Percentiles rank a stretch among this genome's conserved stretches.
phyloP scores from a whole-genome alignment of 2,888 invertebrate genomes.

The Lepidocyrtinus sp. region DNA sequence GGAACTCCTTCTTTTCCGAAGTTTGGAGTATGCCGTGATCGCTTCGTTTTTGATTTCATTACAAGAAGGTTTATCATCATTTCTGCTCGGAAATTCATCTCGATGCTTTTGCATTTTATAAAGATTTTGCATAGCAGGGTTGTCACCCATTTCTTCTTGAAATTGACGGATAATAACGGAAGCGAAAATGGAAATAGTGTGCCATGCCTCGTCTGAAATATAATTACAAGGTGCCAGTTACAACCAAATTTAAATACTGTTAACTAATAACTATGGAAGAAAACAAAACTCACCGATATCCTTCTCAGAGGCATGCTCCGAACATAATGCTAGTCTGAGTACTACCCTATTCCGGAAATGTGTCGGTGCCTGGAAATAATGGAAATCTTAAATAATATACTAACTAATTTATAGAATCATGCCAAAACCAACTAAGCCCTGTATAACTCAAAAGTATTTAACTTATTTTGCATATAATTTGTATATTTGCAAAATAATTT shows the following conservation, averaged over 20 bases:
- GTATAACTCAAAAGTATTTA: no score
- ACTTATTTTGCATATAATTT: no score
- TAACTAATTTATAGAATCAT: no score
- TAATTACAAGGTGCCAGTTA: not conserved
- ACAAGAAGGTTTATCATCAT: no score
- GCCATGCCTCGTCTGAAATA: not conserved
- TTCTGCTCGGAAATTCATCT: no score
- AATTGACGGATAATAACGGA: not conserved
- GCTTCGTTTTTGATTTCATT: no score
- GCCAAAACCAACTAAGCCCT: no score
- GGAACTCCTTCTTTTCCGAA: not conserved
- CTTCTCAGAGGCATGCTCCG: not conserved
- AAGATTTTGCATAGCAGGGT: not conserved
- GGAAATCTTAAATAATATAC: no score
- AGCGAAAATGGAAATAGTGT: not conserved
- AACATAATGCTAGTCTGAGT: not conserved
- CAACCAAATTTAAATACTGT: not conserved
- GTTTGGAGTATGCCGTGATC: not conserved
- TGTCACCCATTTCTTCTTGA: not conserved
- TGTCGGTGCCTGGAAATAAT: not conserved
- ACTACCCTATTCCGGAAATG: not conserved
- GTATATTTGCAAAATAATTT: no score
- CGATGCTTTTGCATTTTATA: not conserved
- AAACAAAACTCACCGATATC: not conserved
- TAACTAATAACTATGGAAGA: not conserved